phyloP scores from a whole-genome alignment of 1,140 invertebrate genomes.

The Atopsyche davidsoni region DNA sequence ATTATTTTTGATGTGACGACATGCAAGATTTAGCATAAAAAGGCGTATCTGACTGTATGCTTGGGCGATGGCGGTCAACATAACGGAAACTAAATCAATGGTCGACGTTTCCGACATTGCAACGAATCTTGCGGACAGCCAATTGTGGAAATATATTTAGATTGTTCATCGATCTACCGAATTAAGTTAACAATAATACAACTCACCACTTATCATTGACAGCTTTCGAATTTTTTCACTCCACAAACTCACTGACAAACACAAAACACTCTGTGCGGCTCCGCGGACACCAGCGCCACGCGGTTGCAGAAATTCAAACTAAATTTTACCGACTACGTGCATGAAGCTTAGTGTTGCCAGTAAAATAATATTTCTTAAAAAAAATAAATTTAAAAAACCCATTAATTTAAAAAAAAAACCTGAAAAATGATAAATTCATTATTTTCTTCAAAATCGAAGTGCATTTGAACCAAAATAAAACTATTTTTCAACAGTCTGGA shows the following conservation, averaged over 20 bases:
- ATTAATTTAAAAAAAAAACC: too few relatives aligned
- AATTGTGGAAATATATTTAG: too few relatives aligned
- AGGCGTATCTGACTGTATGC: slow-evolving; percentile 22
- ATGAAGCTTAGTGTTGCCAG: background rate
- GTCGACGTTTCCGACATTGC: too few relatives aligned
- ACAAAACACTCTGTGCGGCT: slow-evolving; percentile 23
- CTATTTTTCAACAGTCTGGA: too few relatives aligned
- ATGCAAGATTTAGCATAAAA: slow-evolving; percentile 17
- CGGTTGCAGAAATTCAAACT: slow-evolving; percentile 22
- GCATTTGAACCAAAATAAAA: too few relatives aligned
- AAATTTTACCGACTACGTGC: slow-evolving; percentile 5
- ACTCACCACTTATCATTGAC: slow-evolving; percentile 25
- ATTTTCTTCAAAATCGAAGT: too few relatives aligned
- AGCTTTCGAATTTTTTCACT: slow-evolving; percentile 21
- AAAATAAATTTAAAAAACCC: too few relatives aligned
- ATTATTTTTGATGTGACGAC: slow-evolving; percentile 4
- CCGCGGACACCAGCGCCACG: slow-evolving; percentile 20
- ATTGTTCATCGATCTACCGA: too few relatives aligned
- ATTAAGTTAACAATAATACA: background rate
- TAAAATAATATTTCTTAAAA: background rate
- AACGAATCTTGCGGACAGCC: too few relatives aligned
- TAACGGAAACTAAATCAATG: slow-evolving; percentile 24
- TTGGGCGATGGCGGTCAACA: slow-evolving; percentile 26
- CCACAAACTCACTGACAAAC: slow-evolving; percentile 22
- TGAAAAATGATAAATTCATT: too few relatives aligned